These are phyloP conservation scores for Etheostoma cragini DNA, from an alignment of 2,113 vertebrate genomes.

Conservation along the genomic window DNA sequence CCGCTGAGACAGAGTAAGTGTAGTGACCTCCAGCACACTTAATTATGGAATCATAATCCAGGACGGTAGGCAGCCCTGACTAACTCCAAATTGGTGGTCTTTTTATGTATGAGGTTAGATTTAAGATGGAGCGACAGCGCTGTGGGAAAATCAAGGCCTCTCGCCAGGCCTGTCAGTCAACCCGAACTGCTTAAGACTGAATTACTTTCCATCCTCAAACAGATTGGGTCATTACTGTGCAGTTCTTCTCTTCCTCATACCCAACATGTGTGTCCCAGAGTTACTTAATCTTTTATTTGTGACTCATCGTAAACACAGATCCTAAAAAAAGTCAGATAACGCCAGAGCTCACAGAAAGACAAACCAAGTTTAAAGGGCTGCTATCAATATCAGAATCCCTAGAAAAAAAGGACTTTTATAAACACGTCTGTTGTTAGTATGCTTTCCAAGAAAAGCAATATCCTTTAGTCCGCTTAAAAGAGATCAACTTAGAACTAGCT, in stretches of 20 bases:
- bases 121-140: conserved; percentile 53
- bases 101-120: conserved; percentile 72
- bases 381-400: not conserved
- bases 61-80: conserved; percentile 56
- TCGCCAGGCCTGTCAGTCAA: conserved; percentile 69
- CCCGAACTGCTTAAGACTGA: conserved; percentile 62
- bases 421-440: not conserved
- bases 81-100: conserved; percentile 70
- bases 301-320: conserved; percentile 5
- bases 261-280: not conserved
- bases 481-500: conserved; percentile 13
- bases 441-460: conserved; percentile 19
- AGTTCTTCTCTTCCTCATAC: conserved; percentile 8
- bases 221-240: conserved; percentile 31
- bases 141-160: conserved; percentile 66
- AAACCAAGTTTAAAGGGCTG: not conserved
- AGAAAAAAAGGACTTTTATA: conserved; percentile 1
- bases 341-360: not conserved
- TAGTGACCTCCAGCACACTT: conserved; percentile 71
- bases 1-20: conserved; percentile 45
- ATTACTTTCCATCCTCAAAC: conserved; percentile 70
- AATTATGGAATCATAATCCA: conserved; percentile 77
- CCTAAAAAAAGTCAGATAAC: not conserved
- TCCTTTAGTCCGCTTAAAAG: conserved; percentile 12
- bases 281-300: conserved; percentile 1